Conservation (phyloP, 2,113 vertebrate genomes). For the Taurulus bubalis region DNA sequence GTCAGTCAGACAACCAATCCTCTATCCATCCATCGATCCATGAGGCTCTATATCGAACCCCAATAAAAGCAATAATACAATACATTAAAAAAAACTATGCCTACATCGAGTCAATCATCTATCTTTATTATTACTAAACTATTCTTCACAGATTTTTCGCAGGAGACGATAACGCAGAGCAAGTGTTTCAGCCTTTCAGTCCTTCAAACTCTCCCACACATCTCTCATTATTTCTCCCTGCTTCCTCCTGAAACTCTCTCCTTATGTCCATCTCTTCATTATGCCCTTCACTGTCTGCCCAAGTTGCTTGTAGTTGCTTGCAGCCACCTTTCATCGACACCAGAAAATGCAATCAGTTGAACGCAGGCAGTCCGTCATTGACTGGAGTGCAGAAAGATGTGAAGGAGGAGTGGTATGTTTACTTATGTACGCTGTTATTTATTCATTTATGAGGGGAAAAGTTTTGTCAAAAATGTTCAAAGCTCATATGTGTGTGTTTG, state of each 20-base stretch:
- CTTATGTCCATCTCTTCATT: slow-evolving; percentile 24
- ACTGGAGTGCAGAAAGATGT: slow-evolving; percentile 14
- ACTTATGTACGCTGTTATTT: slow-evolving; percentile 39
- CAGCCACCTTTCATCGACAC: slow-evolving; percentile 27
- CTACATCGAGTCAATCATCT: slow-evolving; percentile 3
- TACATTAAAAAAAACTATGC: not conserved
- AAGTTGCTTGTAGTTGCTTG: not conserved
- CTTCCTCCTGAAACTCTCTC: not conserved
- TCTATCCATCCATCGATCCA: not conserved
- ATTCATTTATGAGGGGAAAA: slow-evolving; percentile 42
- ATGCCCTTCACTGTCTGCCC: not conserved
- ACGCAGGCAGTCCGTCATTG: not conserved
- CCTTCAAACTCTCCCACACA: slow-evolving; percentile 1
- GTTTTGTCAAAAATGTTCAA: slow-evolving; percentile 47
- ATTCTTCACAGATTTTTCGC: not conserved
- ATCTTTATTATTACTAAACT: slow-evolving; percentile 7
- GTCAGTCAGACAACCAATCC: slow-evolving; percentile 14
- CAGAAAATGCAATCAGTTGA: slow-evolving; percentile 13
- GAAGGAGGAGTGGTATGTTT: slow-evolving; percentile 35
- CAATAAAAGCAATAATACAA: not conserved
- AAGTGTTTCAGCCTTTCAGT: not conserved
- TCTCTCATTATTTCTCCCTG: not conserved
- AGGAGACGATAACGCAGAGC: slow-evolving; percentile 2
- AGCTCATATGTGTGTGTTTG: slow-evolving; percentile 44
- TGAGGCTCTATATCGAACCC: not conserved